Evolutionary conservation across 2,797 vertebrate genomes (phyloP).

Genomic region (Danio choprae): DNA sequence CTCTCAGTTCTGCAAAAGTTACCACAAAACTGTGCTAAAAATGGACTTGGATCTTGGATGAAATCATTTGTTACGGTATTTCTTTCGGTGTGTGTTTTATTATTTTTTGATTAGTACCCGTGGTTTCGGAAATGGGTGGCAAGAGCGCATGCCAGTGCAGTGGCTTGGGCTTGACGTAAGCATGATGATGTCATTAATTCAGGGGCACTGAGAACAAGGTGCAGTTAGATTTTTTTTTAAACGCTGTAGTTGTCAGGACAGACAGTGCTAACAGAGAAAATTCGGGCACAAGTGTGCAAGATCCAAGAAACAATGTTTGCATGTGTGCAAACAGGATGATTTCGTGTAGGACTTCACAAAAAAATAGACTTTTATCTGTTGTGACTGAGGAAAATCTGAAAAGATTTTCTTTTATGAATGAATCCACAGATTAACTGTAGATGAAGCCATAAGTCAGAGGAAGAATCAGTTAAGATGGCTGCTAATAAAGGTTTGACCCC

Average conservation of each 20-base stretch:
- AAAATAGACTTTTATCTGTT: too few relatives aligned
- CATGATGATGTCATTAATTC: conserved; percentile 57
- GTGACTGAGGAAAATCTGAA: not conserved
- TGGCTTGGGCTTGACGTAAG: conserved; percentile 45
- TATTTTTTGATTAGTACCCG: not conserved
- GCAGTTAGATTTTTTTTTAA: conserved; percentile 25
- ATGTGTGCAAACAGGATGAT: not conserved
- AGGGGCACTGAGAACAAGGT: conserved; percentile 34
- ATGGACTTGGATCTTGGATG: not conserved
- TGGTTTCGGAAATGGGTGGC: conserved; percentile 12
- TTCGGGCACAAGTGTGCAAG: not conserved
- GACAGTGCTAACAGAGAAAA: conserved; percentile 3
- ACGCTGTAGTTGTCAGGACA: conserved; percentile 24
- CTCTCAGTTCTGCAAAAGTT: not conserved
- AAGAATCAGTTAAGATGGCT: not conserved
- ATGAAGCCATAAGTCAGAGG: not conserved
- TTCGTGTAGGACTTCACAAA: not conserved
- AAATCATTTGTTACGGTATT: not conserved
- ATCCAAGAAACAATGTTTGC: not conserved
- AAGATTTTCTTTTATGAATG: not conserved
- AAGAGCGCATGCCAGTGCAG: conserved; percentile 36
- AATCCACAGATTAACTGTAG: not conserved
- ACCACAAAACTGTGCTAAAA: not conserved
- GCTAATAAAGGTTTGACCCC: too few relatives aligned
- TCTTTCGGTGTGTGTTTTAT: too few relatives aligned